Evolutionary conservation across 1,140 invertebrate species (phyloP).

Genomic region (Pemphigus obesinymphae): DNA sequence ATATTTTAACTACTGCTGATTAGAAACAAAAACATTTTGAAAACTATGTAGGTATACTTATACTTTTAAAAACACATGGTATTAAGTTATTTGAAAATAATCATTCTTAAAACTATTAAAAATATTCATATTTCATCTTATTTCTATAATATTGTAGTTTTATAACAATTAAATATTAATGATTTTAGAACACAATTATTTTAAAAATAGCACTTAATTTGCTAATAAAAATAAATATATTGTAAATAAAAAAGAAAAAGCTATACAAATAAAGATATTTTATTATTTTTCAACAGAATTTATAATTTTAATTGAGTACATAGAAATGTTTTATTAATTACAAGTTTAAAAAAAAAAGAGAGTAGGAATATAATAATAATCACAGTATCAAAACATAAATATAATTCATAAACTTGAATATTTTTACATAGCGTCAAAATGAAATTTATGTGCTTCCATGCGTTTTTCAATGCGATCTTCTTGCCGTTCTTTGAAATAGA

Average conservation of each 20-base stretch:
- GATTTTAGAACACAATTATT: not conserved
- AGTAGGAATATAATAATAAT: constrained; percentile 24
- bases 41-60: not conserved
- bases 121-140: not conserved
- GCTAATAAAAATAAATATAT: not conserved
- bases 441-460: constrained; percentile 81
- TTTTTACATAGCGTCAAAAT: constrained; percentile 69
- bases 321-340: not conserved
- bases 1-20: not conserved
- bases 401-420: not conserved
- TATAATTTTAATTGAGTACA: not conserved
- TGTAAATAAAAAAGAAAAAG: not conserved
- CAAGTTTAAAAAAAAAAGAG: not conserved
- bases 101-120: not conserved
- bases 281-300: not conserved
- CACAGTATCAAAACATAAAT: constrained; percentile 11
- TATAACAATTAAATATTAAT: not conserved
- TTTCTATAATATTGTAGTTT: not conserved
- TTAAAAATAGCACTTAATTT: not conserved
- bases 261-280: not conserved
- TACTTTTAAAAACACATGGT: not conserved
- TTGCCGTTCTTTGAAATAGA: constrained; percentile 90
- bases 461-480: constrained; percentile 87
- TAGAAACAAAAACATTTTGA: not conserved
- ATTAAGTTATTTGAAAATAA: too few relatives aligned